phyloP scores from a whole-genome alignment of 2,113 vertebrate genomes.

The Mastomys coucha region DNA sequence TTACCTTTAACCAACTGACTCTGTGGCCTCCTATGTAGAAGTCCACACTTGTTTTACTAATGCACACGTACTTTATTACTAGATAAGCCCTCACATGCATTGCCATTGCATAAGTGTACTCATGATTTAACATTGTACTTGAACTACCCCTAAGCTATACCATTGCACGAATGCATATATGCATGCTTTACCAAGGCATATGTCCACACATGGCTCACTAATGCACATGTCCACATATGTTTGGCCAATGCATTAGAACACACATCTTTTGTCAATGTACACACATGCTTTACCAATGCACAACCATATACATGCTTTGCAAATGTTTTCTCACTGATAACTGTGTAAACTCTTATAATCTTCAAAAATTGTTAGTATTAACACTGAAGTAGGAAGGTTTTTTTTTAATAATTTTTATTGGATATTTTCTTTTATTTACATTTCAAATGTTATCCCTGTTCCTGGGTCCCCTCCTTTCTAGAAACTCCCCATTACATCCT shows the following conservation, averaged over 20 bases:
- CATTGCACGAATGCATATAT: not conserved
- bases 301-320: not conserved
- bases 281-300: not conserved
- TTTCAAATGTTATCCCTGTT: too few relatives aligned
- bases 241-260: not conserved
- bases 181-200: not conserved
- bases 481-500: too few relatives aligned
- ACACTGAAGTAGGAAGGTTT: not conserved
- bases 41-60: not conserved
- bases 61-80: not conserved
- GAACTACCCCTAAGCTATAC: not conserved
- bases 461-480: too few relatives aligned
- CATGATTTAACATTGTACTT: not conserved
- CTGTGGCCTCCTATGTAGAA: not conserved
- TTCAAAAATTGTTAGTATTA: not conserved
- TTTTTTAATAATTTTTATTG: too few relatives aligned
- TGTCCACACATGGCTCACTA: not conserved
- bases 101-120: fast-evolving
- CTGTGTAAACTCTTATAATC: not conserved
- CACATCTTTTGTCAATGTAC: not conserved
- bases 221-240: not conserved
- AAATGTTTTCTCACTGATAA: not conserved
- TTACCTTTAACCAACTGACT: fast-evolving
- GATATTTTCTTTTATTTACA: too few relatives aligned
- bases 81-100: not conserved